These are phyloP conservation scores for Ciconia stormi DNA, from an alignment of 2,113 vertebrate genomes.

Conservation along the genomic window DNA sequence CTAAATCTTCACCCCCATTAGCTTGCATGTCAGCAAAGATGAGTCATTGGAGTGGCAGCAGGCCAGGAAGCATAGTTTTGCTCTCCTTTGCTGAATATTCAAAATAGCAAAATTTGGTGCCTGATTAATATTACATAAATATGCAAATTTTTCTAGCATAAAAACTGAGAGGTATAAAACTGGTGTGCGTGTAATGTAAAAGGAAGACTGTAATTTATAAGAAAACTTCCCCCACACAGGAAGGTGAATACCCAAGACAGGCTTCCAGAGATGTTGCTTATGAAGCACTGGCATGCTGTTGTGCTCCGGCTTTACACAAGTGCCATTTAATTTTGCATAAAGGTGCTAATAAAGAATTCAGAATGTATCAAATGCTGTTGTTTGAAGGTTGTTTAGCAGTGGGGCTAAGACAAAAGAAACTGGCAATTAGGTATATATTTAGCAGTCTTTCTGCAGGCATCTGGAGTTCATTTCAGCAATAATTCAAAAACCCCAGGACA, in stretches of 20 bases:
- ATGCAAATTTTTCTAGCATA: background rate
- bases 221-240: background rate
- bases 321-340: slow-evolving; percentile 32
- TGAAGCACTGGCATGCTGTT: background rate
- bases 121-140: slow-evolving; percentile 59
- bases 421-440: slow-evolving; percentile 72
- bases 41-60: slow-evolving; percentile 46
- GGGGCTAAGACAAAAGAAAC: slow-evolving; percentile 54
- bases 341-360: slow-evolving; percentile 30
- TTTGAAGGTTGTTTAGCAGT: slow-evolving; percentile 61
- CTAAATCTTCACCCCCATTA: background rate
- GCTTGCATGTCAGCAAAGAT: slow-evolving; percentile 23
- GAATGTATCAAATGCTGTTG: slow-evolving; percentile 25
- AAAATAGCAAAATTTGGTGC: slow-evolving; percentile 10
- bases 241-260: background rate
- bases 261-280: background rate
- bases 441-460: slow-evolving; percentile 68
- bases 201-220: slow-evolving; percentile 33
- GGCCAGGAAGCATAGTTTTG: slow-evolving; percentile 15
- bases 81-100: slow-evolving; percentile 36
- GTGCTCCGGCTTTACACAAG: background rate
- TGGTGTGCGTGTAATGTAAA: background rate
- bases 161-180: background rate
- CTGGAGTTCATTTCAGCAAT: slow-evolving; percentile 68
- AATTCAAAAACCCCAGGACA: slow-evolving; percentile 67